phyloP scores from a whole-genome alignment of 2,797 vertebrate species.

The Onychomys torridus region DNA sequence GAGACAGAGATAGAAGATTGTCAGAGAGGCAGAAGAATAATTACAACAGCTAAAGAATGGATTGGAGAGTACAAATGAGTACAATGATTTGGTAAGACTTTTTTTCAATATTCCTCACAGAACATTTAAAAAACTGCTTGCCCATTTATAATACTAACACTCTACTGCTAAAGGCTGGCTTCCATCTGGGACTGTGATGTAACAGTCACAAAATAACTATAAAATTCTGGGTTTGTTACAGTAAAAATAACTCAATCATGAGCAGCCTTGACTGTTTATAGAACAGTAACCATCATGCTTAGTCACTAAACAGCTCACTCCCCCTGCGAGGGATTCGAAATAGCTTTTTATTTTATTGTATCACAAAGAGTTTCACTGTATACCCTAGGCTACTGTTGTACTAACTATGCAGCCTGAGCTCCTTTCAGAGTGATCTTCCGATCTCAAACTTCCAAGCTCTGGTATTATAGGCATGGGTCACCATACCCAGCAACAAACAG shows the following conservation, averaged over 20 bases:
- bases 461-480: background rate
- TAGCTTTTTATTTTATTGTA: background rate
- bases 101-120: background rate
- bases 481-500: background rate
- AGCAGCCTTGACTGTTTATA: background rate
- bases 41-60: background rate
- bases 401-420: background rate
- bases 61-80: background rate
- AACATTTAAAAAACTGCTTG: background rate
- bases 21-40: background rate
- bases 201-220: background rate
- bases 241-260: conserved; percentile 28
- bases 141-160: background rate
- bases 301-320: background rate
- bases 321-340: background rate
- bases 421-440: background rate
- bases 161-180: background rate
- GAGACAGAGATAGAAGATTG: background rate
- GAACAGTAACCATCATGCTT: background rate
- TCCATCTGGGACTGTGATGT: background rate
- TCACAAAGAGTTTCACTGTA: background rate
- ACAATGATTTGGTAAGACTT: background rate
- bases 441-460: background rate
- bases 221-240: background rate
- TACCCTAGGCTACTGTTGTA: background rate